phyloP scores from a whole-genome alignment of 2,113 vertebrate species.

The Phodopus roborovskii region DNA sequence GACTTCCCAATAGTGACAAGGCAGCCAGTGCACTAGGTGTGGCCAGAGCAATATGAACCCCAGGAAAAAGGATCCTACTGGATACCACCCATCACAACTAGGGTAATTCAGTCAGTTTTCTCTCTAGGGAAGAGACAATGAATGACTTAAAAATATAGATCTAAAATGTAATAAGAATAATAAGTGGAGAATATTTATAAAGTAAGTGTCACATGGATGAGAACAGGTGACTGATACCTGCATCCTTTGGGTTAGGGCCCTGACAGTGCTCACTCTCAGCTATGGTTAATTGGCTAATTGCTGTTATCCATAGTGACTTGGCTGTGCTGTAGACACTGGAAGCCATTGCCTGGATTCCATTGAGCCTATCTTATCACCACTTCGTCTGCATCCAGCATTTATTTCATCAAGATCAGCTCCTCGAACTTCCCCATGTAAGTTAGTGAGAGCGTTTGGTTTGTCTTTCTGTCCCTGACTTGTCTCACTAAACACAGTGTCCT shows the following conservation, averaged over 20 bases:
- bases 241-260: background rate
- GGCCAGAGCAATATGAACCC: rapidly evolving
- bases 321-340: background rate
- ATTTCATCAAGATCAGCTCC: background rate
- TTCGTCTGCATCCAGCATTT: background rate
- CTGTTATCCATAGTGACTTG: too few relatives aligned
- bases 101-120: background rate
- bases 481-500: background rate
- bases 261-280: background rate
- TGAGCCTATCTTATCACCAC: too few relatives aligned
- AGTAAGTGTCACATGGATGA: background rate
- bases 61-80: background rate
- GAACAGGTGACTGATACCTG: too few relatives aligned
- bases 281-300: too few relatives aligned
- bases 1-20: rapidly evolving
- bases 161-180: background rate
- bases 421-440: background rate
- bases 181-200: background rate
- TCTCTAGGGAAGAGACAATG: background rate
- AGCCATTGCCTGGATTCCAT: too few relatives aligned
- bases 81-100: background rate
- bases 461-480: background rate
- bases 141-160: background rate
- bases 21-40: rapidly evolving
- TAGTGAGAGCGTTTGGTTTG: background rate